Evolutionary conservation across 2,888 invertebrate genomes (phyloP).

Genomic region (Eulithis testata): DNA sequence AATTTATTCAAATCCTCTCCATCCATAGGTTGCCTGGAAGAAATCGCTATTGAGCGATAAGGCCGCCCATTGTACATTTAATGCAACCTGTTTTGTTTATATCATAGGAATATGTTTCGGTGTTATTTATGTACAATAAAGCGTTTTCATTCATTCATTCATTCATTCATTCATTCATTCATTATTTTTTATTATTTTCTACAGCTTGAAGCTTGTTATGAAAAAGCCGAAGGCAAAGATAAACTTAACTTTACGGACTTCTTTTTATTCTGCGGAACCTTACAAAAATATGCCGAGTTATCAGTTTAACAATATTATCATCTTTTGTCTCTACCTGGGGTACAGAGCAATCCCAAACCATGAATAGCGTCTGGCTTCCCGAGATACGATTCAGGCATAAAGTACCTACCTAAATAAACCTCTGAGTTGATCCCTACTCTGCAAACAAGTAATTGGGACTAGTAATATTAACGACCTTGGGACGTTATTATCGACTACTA

Average conservation of each 20-base stretch:
- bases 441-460: background rate
- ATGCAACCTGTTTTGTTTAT: too few species aligned
- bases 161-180: too few species aligned
- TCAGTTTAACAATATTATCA: too few species aligned
- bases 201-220: background rate
- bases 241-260: background rate
- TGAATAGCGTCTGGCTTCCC: slow-evolving; percentile 2
- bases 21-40: too few species aligned
- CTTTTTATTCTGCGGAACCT: background rate
- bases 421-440: background rate
- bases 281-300: background rate
- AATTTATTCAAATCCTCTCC: too few species aligned
- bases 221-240: background rate
- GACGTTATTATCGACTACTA: too few species aligned
- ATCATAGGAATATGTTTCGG: too few species aligned
- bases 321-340: background rate
- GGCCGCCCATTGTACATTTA: too few species aligned
- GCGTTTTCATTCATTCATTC: too few species aligned
- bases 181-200: too few species aligned
- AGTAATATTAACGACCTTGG: background rate
- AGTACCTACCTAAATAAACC: background rate
- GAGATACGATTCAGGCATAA: background rate
- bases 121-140: too few species aligned
- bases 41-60: too few species aligned
- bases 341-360: background rate